A percentile compares a stretch with the other conserved stretches of the same genome.
phyloP scores from a whole-genome alignment of 2,888 invertebrate species.

The Parapristionchus giblindavisi region DNA sequence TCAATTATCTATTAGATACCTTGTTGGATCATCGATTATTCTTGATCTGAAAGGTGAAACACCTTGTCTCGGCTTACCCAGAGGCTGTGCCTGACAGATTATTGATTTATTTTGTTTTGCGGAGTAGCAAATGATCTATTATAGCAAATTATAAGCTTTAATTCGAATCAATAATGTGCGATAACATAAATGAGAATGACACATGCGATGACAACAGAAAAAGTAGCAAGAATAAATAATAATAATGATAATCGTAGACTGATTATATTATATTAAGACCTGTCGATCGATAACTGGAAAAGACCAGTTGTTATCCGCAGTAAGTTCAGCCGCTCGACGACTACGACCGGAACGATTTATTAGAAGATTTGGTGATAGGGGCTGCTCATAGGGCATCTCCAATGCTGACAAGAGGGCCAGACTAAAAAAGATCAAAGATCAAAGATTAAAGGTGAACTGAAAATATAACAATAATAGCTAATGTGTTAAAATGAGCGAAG shows the following conservation, averaged over 20 bases:
- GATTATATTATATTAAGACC: not conserved
- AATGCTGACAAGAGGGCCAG: slow-evolving; percentile 11
- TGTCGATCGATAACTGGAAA: slow-evolving; percentile 21
- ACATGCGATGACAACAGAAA: slow-evolving; percentile 2
- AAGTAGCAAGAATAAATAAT: slow-evolving; percentile 2
- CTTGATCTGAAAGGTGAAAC: slow-evolving; percentile 19
- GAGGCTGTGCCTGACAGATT: slow-evolving; percentile 22
- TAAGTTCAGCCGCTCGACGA: slow-evolving; percentile 9
- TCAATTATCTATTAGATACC: not conserved
- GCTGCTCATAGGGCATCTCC: not conserved
- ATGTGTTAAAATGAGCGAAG: too few species aligned
- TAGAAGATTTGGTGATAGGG: too few species aligned
- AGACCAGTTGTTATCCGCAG: slow-evolving; percentile 23
- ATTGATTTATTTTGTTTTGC: not conserved
- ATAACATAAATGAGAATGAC: not conserved
- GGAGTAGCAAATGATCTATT: not conserved
- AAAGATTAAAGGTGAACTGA: too few species aligned
- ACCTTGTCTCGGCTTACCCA: slow-evolving; percentile 7
- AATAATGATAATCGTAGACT: not conserved
- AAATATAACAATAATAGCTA: too few species aligned
- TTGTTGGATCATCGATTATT: slow-evolving; percentile 27
- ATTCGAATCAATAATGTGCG: not conserved
- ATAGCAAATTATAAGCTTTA: slow-evolving; percentile 12
- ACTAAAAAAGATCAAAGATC: slow-evolving; percentile 17
- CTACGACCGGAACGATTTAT: too few species aligned